These are phyloP conservation scores for Pachypanchax playfairii DNA, from an alignment of 2,113 vertebrate species.

Conservation along the genomic window DNA sequence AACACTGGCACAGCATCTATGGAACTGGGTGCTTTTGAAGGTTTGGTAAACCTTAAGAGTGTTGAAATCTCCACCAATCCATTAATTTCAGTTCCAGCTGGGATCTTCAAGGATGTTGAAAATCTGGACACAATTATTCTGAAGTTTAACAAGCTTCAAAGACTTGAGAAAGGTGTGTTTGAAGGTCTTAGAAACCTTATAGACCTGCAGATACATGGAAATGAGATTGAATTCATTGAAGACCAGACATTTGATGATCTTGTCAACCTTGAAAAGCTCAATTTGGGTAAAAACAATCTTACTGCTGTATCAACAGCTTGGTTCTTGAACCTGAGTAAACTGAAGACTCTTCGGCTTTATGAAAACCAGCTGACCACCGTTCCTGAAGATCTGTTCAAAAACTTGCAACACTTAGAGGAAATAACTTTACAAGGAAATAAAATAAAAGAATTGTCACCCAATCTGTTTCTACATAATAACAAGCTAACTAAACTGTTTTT, in stretches of 20 bases:
- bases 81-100: slow-evolving; percentile 67
- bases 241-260: slow-evolving; percentile 81
- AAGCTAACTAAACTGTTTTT: slow-evolving; percentile 74
- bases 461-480: slow-evolving; percentile 75
- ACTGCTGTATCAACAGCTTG: slow-evolving; percentile 48
- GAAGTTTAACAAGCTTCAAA: slow-evolving; percentile 71
- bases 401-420: slow-evolving; percentile 71
- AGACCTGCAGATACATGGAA: slow-evolving; percentile 71
- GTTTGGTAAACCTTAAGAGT: slow-evolving; percentile 61
- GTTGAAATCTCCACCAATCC: slow-evolving; percentile 75
- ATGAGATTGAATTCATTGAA: slow-evolving; percentile 77
- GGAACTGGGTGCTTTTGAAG: slow-evolving; percentile 82
- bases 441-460: slow-evolving; percentile 71
- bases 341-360: slow-evolving; percentile 75
- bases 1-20: slow-evolving; percentile 65
- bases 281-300: slow-evolving; percentile 81
- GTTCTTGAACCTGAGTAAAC: slow-evolving; percentile 75
- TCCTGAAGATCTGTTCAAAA: slow-evolving; percentile 75
- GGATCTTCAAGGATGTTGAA: slow-evolving; percentile 75
- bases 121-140: slow-evolving; percentile 74
- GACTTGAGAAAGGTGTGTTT: slow-evolving; percentile 77
- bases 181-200: slow-evolving; percentile 68
- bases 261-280: slow-evolving; percentile 67
- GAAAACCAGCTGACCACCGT: slow-evolving; percentile 79
- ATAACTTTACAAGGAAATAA: slow-evolving; percentile 73